Evolutionary conservation across 1,140 invertebrate species (phyloP).

Genomic region (Drosophila bipectinata): DNA sequence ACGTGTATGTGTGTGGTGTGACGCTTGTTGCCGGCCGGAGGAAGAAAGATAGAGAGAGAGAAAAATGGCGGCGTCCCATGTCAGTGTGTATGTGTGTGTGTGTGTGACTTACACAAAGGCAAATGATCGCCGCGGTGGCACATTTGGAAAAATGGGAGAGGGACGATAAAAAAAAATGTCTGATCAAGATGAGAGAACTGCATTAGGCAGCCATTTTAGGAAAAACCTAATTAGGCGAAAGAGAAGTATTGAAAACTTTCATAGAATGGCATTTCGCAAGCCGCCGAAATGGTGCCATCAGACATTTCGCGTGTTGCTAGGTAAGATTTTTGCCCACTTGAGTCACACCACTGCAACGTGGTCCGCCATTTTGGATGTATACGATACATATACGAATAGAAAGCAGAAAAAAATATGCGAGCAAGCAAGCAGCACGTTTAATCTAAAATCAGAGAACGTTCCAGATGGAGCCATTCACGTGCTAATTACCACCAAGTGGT

Average conservation of each 20-base stretch:
- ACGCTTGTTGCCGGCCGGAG: constrained; percentile 69
- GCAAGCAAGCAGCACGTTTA: constrained; percentile 54
- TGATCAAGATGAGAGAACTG: constrained; percentile 41
- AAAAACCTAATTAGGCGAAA: constrained; percentile 6
- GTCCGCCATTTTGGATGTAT: constrained; percentile 72
- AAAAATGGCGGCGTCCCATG: constrained; percentile 58
- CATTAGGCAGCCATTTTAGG: constrained; percentile 41
- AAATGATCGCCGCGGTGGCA: constrained; percentile 49
- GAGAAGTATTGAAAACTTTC: not conserved
- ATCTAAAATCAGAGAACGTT: constrained; percentile 2
- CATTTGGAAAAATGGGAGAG: constrained; percentile 29
- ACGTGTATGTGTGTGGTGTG: constrained; percentile 37
- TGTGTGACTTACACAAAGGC: constrained; percentile 50
- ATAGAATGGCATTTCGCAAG: constrained; percentile 38
- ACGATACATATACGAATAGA: constrained; percentile 41
- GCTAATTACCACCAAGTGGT: constrained; percentile 15
- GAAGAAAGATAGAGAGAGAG: constrained; percentile 33
- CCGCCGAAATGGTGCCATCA: constrained; percentile 9
- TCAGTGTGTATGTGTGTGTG: constrained; percentile 13
- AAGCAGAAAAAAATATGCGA: constrained; percentile 40
- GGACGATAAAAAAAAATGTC: constrained; percentile 10
- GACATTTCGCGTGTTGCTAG: constrained; percentile 37
- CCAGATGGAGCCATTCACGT: constrained; percentile 10
- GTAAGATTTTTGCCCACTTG: constrained; percentile 25
- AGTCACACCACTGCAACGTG: constrained; percentile 49